Conservation (phyloP, 2,113 vertebrate species). For the Thryonomys swinderianus region DNA sequence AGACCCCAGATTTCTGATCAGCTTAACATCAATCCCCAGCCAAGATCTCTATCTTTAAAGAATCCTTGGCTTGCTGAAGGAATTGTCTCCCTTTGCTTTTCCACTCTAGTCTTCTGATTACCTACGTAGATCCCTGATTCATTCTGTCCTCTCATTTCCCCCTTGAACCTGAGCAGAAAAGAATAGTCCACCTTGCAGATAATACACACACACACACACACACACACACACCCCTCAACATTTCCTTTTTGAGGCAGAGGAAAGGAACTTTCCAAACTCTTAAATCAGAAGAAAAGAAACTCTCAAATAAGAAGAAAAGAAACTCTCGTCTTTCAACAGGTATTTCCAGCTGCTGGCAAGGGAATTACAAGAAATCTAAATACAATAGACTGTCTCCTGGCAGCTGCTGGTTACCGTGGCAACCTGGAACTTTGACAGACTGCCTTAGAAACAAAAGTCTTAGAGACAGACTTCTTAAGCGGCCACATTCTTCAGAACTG, state of each 20-base stretch:
- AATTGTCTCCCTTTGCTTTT: neutral
- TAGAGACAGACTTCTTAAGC: slow-evolving; percentile 39
- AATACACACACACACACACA: neutral
- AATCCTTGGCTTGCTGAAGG: neutral
- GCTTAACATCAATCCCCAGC: neutral
- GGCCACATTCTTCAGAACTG: slow-evolving; percentile 34
- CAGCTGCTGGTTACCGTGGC: slow-evolving; percentile 14
- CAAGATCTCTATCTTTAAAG: neutral
- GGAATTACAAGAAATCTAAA: slow-evolving; percentile 49
- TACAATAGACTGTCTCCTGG: slow-evolving; percentile 9
- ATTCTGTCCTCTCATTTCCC: neutral
- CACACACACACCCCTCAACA: neutral
- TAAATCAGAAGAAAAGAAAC: slow-evolving; percentile 11
- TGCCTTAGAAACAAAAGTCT: slow-evolving; percentile 22
- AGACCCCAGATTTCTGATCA: neutral
- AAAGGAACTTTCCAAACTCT: slow-evolving; percentile 48
- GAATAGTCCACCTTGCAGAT: neutral
- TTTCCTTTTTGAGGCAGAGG: neutral
- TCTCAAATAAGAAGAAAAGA: slow-evolving; percentile 26
- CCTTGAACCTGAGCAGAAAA: neutral
- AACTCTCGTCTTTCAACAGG: slow-evolving; percentile 29
- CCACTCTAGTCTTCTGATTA: neutral
- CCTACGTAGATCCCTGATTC: neutral
- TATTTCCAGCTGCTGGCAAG: slow-evolving; percentile 5
- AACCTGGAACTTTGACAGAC: slow-evolving; percentile 21